Conservation (phyloP, 2,888 invertebrate genomes). For the Synergus japonicus region DNA sequence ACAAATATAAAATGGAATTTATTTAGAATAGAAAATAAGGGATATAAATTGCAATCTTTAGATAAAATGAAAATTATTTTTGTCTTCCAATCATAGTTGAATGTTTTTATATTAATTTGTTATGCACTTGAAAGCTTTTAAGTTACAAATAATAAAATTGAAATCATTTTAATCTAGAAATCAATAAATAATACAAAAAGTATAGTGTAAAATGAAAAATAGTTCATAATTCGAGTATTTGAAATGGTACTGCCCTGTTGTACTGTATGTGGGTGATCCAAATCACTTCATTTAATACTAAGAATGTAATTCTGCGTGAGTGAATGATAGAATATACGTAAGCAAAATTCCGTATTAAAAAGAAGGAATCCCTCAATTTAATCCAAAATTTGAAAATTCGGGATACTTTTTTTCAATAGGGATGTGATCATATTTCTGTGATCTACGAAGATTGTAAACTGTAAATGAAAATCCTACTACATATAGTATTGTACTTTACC, state of each 20-base stretch:
- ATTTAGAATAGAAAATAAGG: too few species aligned
- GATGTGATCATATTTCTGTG: constrained; percentile 39
- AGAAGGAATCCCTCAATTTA: constrained; percentile 4
- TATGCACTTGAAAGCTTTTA: too few species aligned
- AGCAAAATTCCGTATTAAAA: constrained; percentile 20
- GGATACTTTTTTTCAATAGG: constrained; percentile 13
- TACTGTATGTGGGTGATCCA: background rate
- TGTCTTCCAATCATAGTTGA: background rate
- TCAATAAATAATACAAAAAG: too few species aligned
- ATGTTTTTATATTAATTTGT: background rate
- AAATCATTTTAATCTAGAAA: too few species aligned
- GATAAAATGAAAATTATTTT: background rate
- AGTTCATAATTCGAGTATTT: background rate
- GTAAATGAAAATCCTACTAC: constrained; percentile 14
- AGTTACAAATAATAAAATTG: too few species aligned
- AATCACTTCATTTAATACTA: background rate
- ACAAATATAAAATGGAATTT: too few species aligned
- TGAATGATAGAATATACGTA: background rate
- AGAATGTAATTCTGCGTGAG: constrained; percentile 13
- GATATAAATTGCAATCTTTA: too few species aligned
- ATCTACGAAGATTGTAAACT: constrained; percentile 26
- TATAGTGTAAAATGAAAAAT: too few species aligned
- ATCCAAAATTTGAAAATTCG: background rate
- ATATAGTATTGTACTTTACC: constrained; percentile 32
- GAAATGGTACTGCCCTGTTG: background rate